Evolutionary conservation across 2,888 invertebrate species (phyloP).

Genomic region (Folsomia manolachei): DNA sequence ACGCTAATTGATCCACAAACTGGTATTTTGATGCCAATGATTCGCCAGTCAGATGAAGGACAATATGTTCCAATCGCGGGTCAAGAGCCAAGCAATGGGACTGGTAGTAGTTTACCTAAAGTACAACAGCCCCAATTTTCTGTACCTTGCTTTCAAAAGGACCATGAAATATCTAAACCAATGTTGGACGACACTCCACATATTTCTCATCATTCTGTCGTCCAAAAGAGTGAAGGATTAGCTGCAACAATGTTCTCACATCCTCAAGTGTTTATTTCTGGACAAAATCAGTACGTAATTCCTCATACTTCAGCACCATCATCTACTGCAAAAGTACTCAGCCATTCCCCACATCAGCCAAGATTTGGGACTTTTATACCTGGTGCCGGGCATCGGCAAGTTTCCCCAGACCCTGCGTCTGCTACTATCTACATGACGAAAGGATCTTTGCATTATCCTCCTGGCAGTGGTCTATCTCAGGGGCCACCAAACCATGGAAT

Average conservation of each 20-base stretch:
- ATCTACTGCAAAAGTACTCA: neutral
- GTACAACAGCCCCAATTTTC: conserved; percentile 6
- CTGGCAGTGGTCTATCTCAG: neutral
- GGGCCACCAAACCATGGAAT: neutral
- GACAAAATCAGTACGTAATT: conserved; percentile 26
- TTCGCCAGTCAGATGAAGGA: conserved; percentile 69
- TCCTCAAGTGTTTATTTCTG: conserved; percentile 2
- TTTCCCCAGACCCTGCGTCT: neutral
- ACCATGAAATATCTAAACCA: conserved; percentile 3
- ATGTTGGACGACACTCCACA: conserved; percentile 16
- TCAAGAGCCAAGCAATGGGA: neutral
- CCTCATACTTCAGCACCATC: conserved; percentile 24
- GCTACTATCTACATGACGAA: neutral
- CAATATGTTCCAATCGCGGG: conserved; percentile 62
- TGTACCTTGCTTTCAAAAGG: conserved; percentile 8
- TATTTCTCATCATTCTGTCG: conserved; percentile 28
- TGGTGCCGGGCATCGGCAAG: neutral
- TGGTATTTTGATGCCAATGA: conserved; percentile 68
- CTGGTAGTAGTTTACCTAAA: neutral
- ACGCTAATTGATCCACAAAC: conserved; percentile 72
- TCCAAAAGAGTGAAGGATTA: conserved; percentile 44
- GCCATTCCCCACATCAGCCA: neutral
- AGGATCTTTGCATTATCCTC: neutral
- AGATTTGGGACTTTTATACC: neutral
- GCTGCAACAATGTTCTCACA: conserved; percentile 43